Evolutionary conservation across 2,797 vertebrate species (phyloP), one percentile per base, ranked within the genome.

Genomic region (Siniperca scherzeri): DNA sequence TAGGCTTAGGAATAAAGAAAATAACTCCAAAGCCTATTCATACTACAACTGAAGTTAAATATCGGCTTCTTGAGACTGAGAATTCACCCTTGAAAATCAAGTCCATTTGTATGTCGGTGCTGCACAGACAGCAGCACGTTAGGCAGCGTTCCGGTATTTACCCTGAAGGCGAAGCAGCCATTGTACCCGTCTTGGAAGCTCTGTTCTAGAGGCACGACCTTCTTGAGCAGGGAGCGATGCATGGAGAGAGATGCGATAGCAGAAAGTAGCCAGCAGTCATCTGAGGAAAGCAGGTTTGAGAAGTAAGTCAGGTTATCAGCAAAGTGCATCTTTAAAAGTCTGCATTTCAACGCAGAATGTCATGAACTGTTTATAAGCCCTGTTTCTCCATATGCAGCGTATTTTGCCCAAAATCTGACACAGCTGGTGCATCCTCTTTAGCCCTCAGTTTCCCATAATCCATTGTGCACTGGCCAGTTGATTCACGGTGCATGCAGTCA

Each of bases 201-300:
- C 88, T 96, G 95, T 4, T 27, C 80, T 0, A n/a, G 25, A 40
- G 95, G 96, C 2, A 96, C 81, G 0, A 97, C 96, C 12, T 85
- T 93, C 48, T 93, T 22, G 19, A 97, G 91, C n/a, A 97, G 95
- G 3, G 75, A 46, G 0, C 5, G 91, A 62, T 95, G 61, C 36
- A 95, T 19, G 2, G 94, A 93, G 25, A 96, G 92, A 27, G 96
- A 97, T 0, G 96, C 92, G 21, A 97, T 92, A 0, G 95, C 95
- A 0, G 96, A 95, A 3, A 97, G 92, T 5, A 97, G 77, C 96
- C 96, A 96, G 91, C 96, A 97, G 86, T 97, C 96, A 75, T 70
- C 96, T 96, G 27, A 30, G 4, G 46, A 69, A 25, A 73, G 50
- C 14, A 77, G 17, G 6, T 22, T 6, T 11, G 50, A 40, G 21